Base-by-base conservation (phyloP, 2,797 vertebrate species). In the Micropoecilia bifurca region DNA sequence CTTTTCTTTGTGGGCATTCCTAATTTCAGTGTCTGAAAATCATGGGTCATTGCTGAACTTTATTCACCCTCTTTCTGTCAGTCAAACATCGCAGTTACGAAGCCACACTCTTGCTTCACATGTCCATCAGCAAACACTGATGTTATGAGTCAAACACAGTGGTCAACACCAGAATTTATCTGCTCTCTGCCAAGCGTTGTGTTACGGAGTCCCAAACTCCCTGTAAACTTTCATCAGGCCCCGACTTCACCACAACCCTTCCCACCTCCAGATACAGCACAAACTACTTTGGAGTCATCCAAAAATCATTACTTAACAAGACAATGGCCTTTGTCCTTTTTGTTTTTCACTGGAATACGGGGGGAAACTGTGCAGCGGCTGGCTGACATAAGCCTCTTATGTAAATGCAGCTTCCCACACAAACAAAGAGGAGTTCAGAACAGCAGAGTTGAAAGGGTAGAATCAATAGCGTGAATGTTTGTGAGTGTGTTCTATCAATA, bases 311-410 rank as follows among this genome's bases (percentile, higher is more conserved):
- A 95, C 95, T 95, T 93, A 93, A 93, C 93, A 89, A 95, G 92
- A 96, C 95, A 96, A 96, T 95, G 90, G 95, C 94, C 95, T 96
- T 95, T 94, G 93, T 96, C 92, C 90, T 91, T 92, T 95, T 95
- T 96, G 93, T 95, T 92, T 95, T 94, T 92, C 91, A 86, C 76
- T 77, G 91, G 90, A 94, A 93, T 92, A 93, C 89, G 86, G 75
- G 84, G 83, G 89, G 78, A 73, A 85, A 88, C 87, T 92, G 89
- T 93, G 92, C 91, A 93, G 94, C 89, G 84, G 90, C 94, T 94
- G 92, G 90, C 94, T 94, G 92, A 95, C 93, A 93, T 96, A 96
- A 96, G 96, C 95, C 89, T 95, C 95, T 96, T 96, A 96, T 96
- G 95, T 95, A 96, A 96, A 96, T 96, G 90, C 93, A 90, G 92